Evolutionary conservation across 2,113 vertebrate species (phyloP).

Genomic region (Callipepla californica): DNA sequence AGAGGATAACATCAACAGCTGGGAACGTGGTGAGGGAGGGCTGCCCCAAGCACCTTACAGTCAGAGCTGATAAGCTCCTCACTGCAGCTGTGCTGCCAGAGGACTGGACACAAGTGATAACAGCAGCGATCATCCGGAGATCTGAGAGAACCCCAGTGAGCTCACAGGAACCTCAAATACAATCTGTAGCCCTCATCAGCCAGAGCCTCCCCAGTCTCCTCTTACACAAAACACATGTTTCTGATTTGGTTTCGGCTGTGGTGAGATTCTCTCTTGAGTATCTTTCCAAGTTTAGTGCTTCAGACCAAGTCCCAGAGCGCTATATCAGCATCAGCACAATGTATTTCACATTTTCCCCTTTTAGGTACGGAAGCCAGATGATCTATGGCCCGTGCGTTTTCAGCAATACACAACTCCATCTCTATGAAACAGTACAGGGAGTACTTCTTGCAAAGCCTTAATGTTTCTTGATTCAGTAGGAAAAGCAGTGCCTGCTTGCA

Average conservation of each 20-base stretch:
- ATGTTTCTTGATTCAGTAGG: not conserved
- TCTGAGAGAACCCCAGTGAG: not conserved
- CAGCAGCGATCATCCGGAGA: not conserved
- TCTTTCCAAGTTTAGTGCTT: not conserved
- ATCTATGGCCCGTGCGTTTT: not conserved
- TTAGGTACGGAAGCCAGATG: not conserved
- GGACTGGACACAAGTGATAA: not conserved
- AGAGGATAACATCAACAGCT: not conserved
- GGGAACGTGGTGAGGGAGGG: not conserved
- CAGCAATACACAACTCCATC: not conserved
- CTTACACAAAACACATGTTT: not conserved
- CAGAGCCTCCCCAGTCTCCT: not conserved
- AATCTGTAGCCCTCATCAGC: not conserved
- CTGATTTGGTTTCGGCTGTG: accelerated
- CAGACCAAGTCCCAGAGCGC: not conserved
- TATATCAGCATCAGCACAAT: not conserved
- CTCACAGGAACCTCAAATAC: accelerated
- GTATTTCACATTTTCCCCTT: not conserved
- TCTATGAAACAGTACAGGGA: not conserved
- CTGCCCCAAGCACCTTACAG: not conserved
- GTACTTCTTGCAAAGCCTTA: not conserved
- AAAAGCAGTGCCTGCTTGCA: not conserved
- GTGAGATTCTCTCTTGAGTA: not conserved
- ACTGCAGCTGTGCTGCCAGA: not conserved
- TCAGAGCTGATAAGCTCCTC: not conserved